Evolutionary conservation across 2,797 vertebrate species (phyloP), one percentile per base, ranked within the genome.

Genomic region (Thaleichthys pacificus): DNA sequence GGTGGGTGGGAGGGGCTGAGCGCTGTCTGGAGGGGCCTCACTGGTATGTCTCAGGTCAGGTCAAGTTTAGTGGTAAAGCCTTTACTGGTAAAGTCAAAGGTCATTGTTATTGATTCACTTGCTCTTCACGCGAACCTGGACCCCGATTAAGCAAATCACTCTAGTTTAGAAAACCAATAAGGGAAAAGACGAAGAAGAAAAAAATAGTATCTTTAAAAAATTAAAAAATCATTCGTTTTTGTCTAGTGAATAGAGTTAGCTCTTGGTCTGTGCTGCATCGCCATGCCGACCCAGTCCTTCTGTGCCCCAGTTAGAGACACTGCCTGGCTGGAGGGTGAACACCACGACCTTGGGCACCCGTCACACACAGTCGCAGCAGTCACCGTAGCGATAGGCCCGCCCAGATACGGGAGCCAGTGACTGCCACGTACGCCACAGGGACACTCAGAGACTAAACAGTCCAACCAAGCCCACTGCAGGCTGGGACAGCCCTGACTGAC

Each of bases 1-100:
- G 4, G 26, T 47, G 79, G 71, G 82, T 80, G 68, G 88, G 85
- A 83, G 88, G 88, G 75, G 85, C 81, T 73, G 72, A 80, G 80
- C 71, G 87, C n/a, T 24, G 57, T 21, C 9, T 30, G 7, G 6
- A 38, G 62, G 85, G 89, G 88, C 85, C 86, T 88, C 84, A 9
- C 21, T 86, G 86, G 82, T 84, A 86, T 89, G 86, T 90, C 85
- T 86, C 86, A 84, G 89, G 87, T 87, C 85, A 90, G 76, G 81
- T 80, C 79, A 85, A 88, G 89, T 80, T 79, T 81, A 75, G 38
- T 42, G 7, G 38, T 42, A 42, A 42, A 42, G 38, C 38, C 38
- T 42, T 42, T 42, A 42, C 38, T 42, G 38, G 11, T 3, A 11
- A 28, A 35, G 1, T 24, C 21, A 12, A 61, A 12, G 58, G 21